Evolutionary conservation across 2,113 vertebrate species (phyloP).

Genomic region (Sarotherodon lohbergeri): DNA sequence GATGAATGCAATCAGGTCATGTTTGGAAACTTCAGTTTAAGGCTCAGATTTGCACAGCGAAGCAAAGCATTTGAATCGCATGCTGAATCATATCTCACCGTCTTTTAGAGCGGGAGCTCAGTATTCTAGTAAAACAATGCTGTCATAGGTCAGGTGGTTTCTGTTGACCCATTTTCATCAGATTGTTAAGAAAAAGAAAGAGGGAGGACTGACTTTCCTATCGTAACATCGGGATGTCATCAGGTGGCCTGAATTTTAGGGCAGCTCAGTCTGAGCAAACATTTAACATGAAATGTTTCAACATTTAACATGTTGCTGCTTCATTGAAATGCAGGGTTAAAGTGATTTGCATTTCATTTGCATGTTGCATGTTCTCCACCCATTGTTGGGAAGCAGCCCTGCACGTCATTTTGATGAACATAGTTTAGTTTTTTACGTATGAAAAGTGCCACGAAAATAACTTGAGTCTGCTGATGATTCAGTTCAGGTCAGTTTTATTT

Average conservation of each 20-base stretch:
- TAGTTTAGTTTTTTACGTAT: accelerated
- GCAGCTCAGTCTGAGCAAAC: neutral
- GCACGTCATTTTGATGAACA: neutral
- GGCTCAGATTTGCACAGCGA: neutral
- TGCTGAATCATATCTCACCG: neutral
- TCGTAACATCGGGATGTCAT: neutral
- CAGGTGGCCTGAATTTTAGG: neutral
- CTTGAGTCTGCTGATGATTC: neutral
- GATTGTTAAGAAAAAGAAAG: neutral
- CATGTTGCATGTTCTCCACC: neutral
- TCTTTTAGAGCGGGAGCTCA: neutral
- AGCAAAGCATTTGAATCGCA: neutral
- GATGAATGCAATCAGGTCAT: neutral
- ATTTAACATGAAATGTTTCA: neutral
- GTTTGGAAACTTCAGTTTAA: neutral
- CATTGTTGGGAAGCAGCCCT: neutral
- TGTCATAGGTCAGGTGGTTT: accelerated
- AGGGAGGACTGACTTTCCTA: neutral
- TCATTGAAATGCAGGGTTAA: neutral
- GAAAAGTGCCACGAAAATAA: neutral
- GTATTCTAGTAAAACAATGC: neutral
- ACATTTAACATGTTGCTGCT: neutral
- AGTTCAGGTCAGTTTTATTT: neutral
- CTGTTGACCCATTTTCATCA: neutral
- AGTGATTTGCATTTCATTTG: neutral